Evolutionary conservation across 1,140 invertebrate species (phyloP).

Genomic region (Hesperophylax magnus): DNA sequence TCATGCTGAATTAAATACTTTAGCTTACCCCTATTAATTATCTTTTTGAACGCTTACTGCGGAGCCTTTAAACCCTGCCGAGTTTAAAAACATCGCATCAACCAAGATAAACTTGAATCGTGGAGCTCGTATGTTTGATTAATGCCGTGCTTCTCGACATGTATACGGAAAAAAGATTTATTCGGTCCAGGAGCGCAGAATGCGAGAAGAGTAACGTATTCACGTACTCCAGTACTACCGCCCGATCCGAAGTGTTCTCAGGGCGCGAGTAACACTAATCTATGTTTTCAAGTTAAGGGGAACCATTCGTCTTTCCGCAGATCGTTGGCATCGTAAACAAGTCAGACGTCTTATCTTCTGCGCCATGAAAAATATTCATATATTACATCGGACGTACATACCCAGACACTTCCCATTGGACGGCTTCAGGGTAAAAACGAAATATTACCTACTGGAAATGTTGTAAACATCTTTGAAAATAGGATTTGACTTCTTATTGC

Average conservation of each 20-base stretch:
- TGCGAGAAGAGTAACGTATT: not conserved
- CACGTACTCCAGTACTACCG: too few relatives aligned
- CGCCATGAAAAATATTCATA: conserved; percentile 2
- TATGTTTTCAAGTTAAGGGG: conserved; percentile 27
- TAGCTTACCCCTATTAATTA: too few relatives aligned
- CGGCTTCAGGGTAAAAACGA: too few relatives aligned
- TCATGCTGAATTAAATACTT: too few relatives aligned
- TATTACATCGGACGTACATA: not conserved
- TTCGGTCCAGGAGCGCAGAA: not conserved
- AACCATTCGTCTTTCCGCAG: conserved; percentile 20
- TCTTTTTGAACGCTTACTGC: too few relatives aligned
- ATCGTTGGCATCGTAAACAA: conserved; percentile 27
- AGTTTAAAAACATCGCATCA: too few relatives aligned
- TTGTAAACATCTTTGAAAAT: too few relatives aligned
- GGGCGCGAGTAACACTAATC: conserved; percentile 22
- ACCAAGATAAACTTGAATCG: too few relatives aligned
- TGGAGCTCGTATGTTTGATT: conserved; percentile 1
- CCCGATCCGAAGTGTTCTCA: not conserved
- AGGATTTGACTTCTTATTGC: too few relatives aligned
- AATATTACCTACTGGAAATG: too few relatives aligned
- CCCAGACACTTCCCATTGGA: not conserved
- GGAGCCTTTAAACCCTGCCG: too few relatives aligned
- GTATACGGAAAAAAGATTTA: conserved; percentile 11
- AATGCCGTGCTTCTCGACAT: conserved; percentile 4
- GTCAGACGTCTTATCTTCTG: conserved; percentile 25